Evolutionary conservation across 2,888 invertebrate genomes (phyloP), one percentile per base, ranked within the genome.

Genomic region (Allacma fusca): DNA sequence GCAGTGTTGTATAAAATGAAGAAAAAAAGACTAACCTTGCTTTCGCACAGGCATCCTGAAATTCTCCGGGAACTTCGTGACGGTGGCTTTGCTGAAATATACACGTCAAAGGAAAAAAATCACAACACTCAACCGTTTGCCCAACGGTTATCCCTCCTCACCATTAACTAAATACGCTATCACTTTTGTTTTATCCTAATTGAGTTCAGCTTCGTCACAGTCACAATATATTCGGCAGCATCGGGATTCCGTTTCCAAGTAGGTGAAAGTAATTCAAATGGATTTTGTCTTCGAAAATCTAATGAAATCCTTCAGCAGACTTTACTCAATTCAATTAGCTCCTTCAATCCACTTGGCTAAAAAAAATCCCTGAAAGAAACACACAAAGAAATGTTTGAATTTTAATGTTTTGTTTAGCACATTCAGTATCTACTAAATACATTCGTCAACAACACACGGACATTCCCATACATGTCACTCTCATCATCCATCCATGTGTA

Each of bases 21-120:
- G n/a, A n/a, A n/a, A n/a, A n/a, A n/a, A n/a, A n/a, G n/a, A 62
- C 78, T 80, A 78, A 91, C 91, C 91, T 91, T 92, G 91, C 89
- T 92, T 92, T 88, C 91, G 91, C 88, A 91, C 91, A 87, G 91
- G 91, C 91, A 92, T 91, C 88, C 80, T 83, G 75, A 80, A 81
- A 77, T 79, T 81, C 68, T 79, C 79, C 72, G 75, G 72, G 78
- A 78, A 75, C 79, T 74, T 79, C 79, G 77, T 79, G 77, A 77
- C 74, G 79, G 71, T 75, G 77, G 77, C 72, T 78, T 69, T 74
- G 68, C 43, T 62, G 50, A 69, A 59, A 65, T 67, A 24, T n/a
- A 12, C 50, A 5, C 50, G 50, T 65, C 26, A 16, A 62, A 77
- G 29, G 23, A 59, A 44, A 71, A 77, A 72, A 67, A 75, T 50